Evolutionary conservation across 2,888 invertebrate species (phyloP).

Genomic region (Leucozona laternaria): DNA sequence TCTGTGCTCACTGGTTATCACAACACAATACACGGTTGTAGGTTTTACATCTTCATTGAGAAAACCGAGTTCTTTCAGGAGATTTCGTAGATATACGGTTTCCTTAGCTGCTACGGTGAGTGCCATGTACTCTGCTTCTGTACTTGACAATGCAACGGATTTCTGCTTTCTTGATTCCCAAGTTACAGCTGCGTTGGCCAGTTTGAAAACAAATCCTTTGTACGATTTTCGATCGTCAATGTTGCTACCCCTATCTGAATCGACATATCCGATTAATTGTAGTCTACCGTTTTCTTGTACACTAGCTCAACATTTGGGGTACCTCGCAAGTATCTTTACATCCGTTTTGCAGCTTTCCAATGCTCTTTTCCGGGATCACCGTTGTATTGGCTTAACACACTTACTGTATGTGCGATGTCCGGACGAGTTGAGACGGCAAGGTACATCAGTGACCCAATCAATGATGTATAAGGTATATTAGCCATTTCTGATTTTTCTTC

Average conservation of each 20-base stretch:
- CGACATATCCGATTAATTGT: constrained; percentile 48
- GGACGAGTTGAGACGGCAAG: constrained; percentile 57
- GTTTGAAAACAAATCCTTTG: constrained; percentile 57
- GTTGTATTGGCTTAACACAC: constrained; percentile 47
- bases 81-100: not conserved
- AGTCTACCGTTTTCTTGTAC: constrained; percentile 38
- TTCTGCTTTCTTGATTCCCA: constrained; percentile 69
- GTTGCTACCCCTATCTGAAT: constrained; percentile 67
- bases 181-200: constrained; percentile 44
- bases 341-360: not conserved
- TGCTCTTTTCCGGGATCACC: not conserved
- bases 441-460: constrained; percentile 69
- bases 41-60: not conserved
- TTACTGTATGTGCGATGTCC: constrained; percentile 62
- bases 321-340: not conserved
- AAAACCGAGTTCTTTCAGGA: not conserved
- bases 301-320: constrained; percentile 51
- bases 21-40: constrained; percentile 5
- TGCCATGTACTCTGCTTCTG: constrained; percentile 66
- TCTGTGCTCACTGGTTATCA: constrained; percentile 11
- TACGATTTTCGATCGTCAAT: constrained; percentile 62
- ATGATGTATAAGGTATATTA: constrained; percentile 42
- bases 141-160: constrained; percentile 61
- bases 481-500: constrained; percentile 15
- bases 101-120: not conserved